Percentiles rank a stretch among this genome's conserved stretches.
These are phyloP conservation scores for Aurelia aurita complex sp. Pacific DNA, from an alignment of 30 jellyfish, hydroid and myxozoan genomes.

Conservation along the genomic window DNA sequence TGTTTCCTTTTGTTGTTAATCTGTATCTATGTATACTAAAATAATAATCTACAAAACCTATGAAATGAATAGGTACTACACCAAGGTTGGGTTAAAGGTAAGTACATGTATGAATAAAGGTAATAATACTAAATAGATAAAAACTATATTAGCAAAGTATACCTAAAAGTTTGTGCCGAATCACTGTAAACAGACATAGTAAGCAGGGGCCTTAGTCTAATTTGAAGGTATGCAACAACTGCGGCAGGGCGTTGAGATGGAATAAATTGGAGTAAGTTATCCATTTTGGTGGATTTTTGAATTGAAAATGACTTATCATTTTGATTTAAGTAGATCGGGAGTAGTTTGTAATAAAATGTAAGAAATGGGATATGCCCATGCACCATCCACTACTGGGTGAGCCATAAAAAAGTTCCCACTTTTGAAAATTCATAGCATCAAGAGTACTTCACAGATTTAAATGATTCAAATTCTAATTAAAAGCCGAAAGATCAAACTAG, in stretches of 20 bases:
- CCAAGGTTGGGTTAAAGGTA: no score
- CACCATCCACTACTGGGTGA: no score
- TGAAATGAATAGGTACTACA: no score
- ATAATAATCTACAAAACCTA: no score
- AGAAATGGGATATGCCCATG: neutral
- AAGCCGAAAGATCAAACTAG: no score
- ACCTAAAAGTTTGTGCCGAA: neutral
- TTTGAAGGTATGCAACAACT: neutral
- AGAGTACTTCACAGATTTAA: no score
- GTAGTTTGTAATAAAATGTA: neutral
- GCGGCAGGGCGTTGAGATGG: slow-evolving; percentile 1
- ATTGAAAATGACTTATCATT: neutral
- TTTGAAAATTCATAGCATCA: no score
- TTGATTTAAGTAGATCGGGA: neutral
- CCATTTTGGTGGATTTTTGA: neutral
- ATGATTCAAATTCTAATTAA: no score
- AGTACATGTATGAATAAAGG: no score
- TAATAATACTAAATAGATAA: neutral
- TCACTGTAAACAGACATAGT: neutral
- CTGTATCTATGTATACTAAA: no score
- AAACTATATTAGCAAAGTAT: neutral
- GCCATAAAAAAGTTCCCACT: no score
- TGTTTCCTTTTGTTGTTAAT: no score
- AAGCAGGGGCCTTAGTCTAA: slow-evolving; percentile 1
- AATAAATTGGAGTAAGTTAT: neutral